These are phyloP conservation scores for Dusona sp. DNA, from an alignment of 2,888 invertebrate genomes.

Conservation along the genomic window DNA sequence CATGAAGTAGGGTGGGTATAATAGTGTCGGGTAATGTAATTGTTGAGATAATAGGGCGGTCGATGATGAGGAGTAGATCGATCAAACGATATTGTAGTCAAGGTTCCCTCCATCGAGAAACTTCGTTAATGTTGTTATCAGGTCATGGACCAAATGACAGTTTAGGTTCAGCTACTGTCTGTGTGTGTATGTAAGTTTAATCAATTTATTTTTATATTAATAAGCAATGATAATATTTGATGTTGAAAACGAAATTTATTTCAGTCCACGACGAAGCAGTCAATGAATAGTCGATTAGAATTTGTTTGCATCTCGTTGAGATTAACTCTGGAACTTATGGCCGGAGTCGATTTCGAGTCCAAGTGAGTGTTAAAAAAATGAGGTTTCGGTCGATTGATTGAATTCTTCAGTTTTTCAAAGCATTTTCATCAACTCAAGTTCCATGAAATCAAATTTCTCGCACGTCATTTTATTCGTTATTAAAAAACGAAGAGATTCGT, in stretches of 20 bases:
- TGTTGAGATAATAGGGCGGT: constrained; percentile 60
- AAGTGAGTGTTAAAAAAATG: no score
- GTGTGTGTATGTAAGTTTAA: not conserved
- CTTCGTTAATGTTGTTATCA: constrained; percentile 16
- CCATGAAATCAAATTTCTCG: no score
- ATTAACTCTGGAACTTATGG: no score
- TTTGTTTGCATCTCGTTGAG: not conserved
- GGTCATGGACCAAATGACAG: constrained; percentile 9
- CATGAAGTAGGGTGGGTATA: constrained; percentile 44
- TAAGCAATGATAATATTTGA: not conserved
- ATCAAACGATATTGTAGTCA: constrained; percentile 34
- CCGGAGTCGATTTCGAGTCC: no score
- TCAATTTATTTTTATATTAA: not conserved
- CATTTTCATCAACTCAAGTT: no score
- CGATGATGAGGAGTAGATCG: constrained; percentile 61
- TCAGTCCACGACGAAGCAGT: not conserved
- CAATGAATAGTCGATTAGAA: not conserved
- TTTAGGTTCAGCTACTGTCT: not conserved
- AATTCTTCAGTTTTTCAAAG: no score
- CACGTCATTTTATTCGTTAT: no score
- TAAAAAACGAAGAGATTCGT: no score
- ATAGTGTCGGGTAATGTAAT: constrained; percentile 64
- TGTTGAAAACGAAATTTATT: not conserved
- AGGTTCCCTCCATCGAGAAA: constrained; percentile 23
- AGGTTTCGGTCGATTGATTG: no score